phyloP scores from a whole-genome alignment of 2,797 vertebrate genomes.

The Parauchenoglanis punctatus region DNA sequence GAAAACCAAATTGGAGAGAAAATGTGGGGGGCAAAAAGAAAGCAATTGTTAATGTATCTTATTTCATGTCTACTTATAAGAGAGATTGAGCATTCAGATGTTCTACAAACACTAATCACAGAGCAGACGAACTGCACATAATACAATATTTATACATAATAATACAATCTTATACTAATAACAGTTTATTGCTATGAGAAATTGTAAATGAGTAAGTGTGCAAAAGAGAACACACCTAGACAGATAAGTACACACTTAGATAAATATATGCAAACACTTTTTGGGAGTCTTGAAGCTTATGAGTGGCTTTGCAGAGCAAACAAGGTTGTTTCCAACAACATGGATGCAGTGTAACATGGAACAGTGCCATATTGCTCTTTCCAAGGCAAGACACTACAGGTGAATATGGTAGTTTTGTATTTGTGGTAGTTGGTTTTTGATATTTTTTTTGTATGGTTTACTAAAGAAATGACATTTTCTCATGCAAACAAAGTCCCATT shows the following conservation, averaged over 20 bases:
- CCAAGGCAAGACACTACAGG: not conserved
- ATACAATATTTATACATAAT: not conserved
- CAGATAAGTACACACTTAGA: not conserved
- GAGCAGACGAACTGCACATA: not conserved
- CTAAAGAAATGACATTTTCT: not conserved
- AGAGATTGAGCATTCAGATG: not conserved
- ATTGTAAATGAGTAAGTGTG: not conserved
- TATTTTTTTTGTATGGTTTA: not conserved
- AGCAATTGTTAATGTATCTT: not conserved
- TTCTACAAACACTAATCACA: not conserved
- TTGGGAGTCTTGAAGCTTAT: not conserved
- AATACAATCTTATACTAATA: not conserved
- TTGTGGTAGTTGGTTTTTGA: not conserved
- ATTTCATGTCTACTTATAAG: not conserved
- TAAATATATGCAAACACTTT: not conserved
- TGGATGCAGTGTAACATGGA: not conserved
- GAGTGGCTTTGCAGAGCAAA: not conserved
- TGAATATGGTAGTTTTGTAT: not conserved
- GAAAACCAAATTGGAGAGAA: not conserved
- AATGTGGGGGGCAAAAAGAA: not conserved
- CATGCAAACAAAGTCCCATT: not conserved
- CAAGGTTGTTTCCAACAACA: not conserved
- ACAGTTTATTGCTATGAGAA: not conserved
- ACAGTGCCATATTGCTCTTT: not conserved
- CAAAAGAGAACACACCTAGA: not conserved